Conservation (phyloP, 23 tunicate genomes). For the Botrylloides violaceus region DNA sequence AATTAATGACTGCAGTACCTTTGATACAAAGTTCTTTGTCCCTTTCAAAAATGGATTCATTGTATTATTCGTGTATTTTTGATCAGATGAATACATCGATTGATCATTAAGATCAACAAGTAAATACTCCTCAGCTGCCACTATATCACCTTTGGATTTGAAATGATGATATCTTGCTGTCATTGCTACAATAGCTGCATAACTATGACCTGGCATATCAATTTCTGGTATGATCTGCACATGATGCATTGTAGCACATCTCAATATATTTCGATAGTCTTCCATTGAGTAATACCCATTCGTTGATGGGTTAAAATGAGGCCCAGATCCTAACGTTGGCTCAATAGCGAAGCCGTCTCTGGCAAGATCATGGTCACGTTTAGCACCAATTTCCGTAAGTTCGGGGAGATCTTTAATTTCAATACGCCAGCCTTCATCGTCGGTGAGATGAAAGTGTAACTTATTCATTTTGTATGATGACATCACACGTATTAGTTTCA, state of each 20-base stretch:
- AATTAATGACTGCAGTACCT: constrained; percentile 30
- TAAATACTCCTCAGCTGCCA: constrained; percentile 44
- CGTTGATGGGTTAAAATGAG: constrained; percentile 22
- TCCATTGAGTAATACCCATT: constrained; percentile 35
- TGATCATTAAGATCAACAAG: constrained; percentile 40
- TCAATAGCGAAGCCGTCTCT: background rate
- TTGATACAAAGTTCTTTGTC: constrained; percentile 39
- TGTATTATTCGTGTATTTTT: constrained; percentile 52
- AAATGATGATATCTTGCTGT: constrained; percentile 38
- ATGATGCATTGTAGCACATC: constrained; percentile 49
- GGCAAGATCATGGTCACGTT: constrained; percentile 12
- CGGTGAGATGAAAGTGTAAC: constrained; percentile 54
- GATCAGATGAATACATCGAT: constrained; percentile 54
- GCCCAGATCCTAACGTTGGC: constrained; percentile 74
- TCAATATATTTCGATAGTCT: constrained; percentile 53
- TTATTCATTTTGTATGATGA: constrained; percentile 43
- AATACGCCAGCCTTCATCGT: constrained; percentile 58
- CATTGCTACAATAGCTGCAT: constrained; percentile 76
- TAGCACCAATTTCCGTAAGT: constrained; percentile 34
- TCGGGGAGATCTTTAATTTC: constrained; percentile 53
- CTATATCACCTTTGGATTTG: constrained; percentile 14
- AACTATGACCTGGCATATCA: constrained; percentile 76
- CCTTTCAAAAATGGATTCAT: constrained; percentile 69
- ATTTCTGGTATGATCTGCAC: constrained; percentile 69
- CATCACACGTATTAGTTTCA: constrained; percentile 33